Percentiles rank a stretch among this genome's conserved stretches.
phyloP scores from a whole-genome alignment of 2,888 invertebrate genomes.

The Acleris cristana region DNA sequence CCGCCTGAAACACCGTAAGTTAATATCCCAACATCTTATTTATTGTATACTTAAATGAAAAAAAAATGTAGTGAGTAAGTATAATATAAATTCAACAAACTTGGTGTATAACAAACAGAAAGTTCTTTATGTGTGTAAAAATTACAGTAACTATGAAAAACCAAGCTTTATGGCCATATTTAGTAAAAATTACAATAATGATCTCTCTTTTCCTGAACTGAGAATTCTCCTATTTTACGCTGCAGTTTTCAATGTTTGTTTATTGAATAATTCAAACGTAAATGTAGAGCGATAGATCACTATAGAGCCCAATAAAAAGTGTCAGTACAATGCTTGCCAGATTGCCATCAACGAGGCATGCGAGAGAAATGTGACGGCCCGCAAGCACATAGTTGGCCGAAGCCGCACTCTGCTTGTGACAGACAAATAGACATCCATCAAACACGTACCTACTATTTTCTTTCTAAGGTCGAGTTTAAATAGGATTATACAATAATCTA shows the following conservation, averaged over 20 bases:
- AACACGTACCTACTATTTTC: neutral
- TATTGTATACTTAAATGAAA: too few relatives aligned
- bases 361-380: slow-evolving; percentile 36
- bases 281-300: slow-evolving; percentile 35
- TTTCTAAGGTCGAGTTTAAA: neutral
- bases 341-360: slow-evolving; percentile 38
- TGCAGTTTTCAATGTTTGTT: too few relatives aligned
- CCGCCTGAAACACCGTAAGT: slow-evolving; percentile 84
- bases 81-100: too few relatives aligned
- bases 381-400: slow-evolving; percentile 18
- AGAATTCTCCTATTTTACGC: too few relatives aligned
- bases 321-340: slow-evolving; percentile 37
- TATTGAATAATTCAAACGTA: slow-evolving; percentile 12
- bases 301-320: slow-evolving; percentile 35
- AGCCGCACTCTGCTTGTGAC: slow-evolving; percentile 2
- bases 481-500: neutral
- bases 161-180: too few relatives aligned
- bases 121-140: too few relatives aligned
- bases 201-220: too few relatives aligned
- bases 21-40: too few relatives aligned
- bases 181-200: too few relatives aligned
- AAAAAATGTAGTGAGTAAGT: too few relatives aligned
- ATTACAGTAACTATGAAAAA: too few relatives aligned
- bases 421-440: slow-evolving; percentile 5
- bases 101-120: too few relatives aligned